Evolutionary conservation across 2,113 vertebrate genomes (phyloP).

Genomic region (Prochilodus magdalenae): DNA sequence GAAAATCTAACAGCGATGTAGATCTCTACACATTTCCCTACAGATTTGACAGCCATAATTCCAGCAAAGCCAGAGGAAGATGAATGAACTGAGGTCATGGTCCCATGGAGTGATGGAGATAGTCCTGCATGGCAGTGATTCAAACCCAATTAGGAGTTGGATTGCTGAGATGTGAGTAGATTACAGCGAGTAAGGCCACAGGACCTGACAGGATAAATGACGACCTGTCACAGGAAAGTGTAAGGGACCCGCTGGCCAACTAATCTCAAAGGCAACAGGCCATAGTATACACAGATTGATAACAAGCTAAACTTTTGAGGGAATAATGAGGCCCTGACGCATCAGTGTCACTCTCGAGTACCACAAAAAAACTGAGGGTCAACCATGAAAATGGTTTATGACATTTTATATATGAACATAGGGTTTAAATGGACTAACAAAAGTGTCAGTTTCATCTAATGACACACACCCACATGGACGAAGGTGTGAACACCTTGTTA

Average conservation of each 20-base stretch:
- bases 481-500: too few relatives aligned
- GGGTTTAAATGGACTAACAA: too few relatives aligned
- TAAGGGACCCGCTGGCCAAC: neutral
- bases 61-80: neutral
- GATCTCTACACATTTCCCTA: neutral
- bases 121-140: neutral
- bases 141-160: neutral
- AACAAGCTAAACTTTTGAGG: neutral
- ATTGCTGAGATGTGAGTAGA: neutral
- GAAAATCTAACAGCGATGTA: neutral
- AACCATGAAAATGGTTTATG: neutral
- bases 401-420: too few relatives aligned
- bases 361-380: neutral
- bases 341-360: neutral
- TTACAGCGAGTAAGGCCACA: neutral
- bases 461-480: too few relatives aligned
- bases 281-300: neutral
- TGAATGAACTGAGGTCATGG: neutral
- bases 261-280: neutral
- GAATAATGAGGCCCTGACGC: neutral
- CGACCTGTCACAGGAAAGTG: neutral
- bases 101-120: neutral
- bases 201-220: constrained; percentile 8
- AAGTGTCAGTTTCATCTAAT: too few relatives aligned
- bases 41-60: neutral